Conservation (phyloP, 2,797 vertebrate species). For the Chlorospingus flavigularis region DNA sequence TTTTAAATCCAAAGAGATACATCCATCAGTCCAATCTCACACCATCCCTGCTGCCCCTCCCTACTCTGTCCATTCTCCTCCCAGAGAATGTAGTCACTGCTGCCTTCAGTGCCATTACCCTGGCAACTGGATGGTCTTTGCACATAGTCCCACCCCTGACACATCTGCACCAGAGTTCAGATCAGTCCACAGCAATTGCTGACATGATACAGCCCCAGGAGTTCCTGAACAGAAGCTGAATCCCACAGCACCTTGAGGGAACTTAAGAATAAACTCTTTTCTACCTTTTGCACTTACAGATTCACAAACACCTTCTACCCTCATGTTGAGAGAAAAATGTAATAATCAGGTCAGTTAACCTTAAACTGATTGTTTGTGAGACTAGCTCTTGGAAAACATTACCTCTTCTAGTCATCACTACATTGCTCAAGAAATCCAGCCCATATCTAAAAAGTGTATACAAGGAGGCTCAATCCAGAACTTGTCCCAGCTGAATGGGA, state of each 20-base stretch:
- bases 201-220: not conserved
- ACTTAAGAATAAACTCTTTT: not conserved
- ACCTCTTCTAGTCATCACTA: not conserved
- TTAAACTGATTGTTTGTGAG: not conserved
- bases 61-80: not conserved
- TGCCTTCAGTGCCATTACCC: not conserved
- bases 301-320: not conserved
- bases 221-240: not conserved
- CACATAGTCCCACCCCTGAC: not conserved
- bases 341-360: not conserved
- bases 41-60: not conserved
- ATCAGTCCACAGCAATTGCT: not conserved
- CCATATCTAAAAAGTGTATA: not conserved
- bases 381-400: not conserved
- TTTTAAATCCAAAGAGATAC: not conserved
- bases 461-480: not conserved
- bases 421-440: not conserved
- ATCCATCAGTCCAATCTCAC: not conserved
- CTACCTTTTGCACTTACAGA: not conserved
- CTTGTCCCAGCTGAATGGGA: fast-evolving
- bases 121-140: not conserved
- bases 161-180: not conserved
- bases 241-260: not conserved
- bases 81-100: not conserved
- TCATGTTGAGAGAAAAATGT: not conserved